A percentile compares a stretch with the other conserved stretches of the same genome.
These are phyloP conservation scores for Drosophila anceps DNA, from an alignment of 2,888 invertebrate species.

Conservation along the genomic window DNA sequence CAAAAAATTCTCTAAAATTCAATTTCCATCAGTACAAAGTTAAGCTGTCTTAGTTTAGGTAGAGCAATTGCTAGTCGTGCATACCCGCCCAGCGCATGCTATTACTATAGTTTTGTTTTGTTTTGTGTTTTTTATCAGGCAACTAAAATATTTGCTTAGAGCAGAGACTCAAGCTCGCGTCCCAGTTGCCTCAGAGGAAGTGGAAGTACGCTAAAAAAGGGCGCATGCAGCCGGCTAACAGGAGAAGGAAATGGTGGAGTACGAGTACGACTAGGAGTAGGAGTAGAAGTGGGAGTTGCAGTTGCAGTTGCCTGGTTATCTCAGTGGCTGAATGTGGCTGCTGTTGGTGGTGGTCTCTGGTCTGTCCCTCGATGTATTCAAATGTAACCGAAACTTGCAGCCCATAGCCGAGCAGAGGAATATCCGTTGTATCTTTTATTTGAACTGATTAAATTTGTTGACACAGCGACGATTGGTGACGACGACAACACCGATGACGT, in stretches of 20 bases:
- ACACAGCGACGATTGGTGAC: constrained; percentile 65
- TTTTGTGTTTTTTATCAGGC: constrained; percentile 39
- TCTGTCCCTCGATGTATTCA: constrained; percentile 36
- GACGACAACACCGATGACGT: neutral
- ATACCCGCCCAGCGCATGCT: neutral
- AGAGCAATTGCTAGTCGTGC: constrained; percentile 6
- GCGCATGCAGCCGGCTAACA: constrained; percentile 13
- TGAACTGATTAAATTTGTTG: constrained; percentile 77
- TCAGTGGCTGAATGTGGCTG: constrained; percentile 12
- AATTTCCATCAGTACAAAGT: neutral
- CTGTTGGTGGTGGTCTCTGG: constrained; percentile 26
- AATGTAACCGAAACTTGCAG: constrained; percentile 62
- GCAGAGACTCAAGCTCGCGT: constrained; percentile 7
- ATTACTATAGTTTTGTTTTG: neutral
- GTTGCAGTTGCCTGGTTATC: constrained; percentile 33
- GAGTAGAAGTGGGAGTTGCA: too few relatives aligned
- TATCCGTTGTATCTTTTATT: constrained; percentile 59
- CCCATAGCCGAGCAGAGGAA: constrained; percentile 17
- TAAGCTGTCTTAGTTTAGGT: neutral
- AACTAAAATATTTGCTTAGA: constrained; percentile 63
- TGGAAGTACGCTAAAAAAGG: constrained; percentile 20
- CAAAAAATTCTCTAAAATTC: neutral
- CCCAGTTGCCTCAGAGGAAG: constrained; percentile 27
- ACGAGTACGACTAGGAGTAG: neutral
- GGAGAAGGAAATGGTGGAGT: neutral